Evolutionary conservation across 2,888 invertebrate genomes (phyloP).

Genomic region (Tenthredo distinguenda): DNA sequence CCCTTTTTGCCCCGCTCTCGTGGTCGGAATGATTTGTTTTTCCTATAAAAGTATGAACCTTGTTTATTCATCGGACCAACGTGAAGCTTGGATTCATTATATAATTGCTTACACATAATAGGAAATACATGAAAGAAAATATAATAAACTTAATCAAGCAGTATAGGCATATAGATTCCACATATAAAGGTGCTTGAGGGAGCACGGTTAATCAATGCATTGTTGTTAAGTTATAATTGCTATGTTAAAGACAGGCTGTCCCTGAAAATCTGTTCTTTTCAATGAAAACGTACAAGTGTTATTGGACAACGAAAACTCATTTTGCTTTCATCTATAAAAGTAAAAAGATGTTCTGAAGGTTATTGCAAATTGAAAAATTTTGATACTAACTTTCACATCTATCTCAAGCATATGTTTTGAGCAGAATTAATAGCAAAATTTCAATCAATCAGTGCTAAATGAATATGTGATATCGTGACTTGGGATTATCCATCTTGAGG

Average conservation of each 20-base stretch:
- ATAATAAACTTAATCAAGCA: slow-evolving; percentile 36
- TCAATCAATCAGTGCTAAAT: slow-evolving; percentile 1
- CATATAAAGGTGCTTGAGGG: slow-evolving; percentile 22
- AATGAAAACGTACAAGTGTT: background rate
- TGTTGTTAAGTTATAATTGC: background rate
- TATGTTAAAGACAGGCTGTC: background rate
- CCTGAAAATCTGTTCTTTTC: background rate
- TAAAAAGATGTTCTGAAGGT: background rate
- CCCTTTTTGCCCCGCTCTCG: slow-evolving; percentile 92
- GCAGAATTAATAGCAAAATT: background rate
- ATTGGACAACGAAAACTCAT: background rate
- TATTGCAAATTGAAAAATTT: background rate
- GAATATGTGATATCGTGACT: slow-evolving; percentile 4
- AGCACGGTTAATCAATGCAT: slow-evolving; percentile 24
- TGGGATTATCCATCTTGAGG: background rate
- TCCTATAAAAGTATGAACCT: slow-evolving; percentile 81
- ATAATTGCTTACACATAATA: slow-evolving; percentile 25
- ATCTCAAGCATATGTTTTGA: slow-evolving; percentile 2
- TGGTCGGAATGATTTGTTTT: slow-evolving; percentile 95
- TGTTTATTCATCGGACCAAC: background rate
- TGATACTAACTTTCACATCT: background rate
- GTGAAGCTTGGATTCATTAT: background rate
- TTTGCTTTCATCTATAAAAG: background rate
- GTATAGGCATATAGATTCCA: slow-evolving; percentile 27
- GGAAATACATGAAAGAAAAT: slow-evolving; percentile 33